Evolutionary conservation across 2,888 invertebrate species (phyloP).

Genomic region (Drosophila mayaguana): DNA sequence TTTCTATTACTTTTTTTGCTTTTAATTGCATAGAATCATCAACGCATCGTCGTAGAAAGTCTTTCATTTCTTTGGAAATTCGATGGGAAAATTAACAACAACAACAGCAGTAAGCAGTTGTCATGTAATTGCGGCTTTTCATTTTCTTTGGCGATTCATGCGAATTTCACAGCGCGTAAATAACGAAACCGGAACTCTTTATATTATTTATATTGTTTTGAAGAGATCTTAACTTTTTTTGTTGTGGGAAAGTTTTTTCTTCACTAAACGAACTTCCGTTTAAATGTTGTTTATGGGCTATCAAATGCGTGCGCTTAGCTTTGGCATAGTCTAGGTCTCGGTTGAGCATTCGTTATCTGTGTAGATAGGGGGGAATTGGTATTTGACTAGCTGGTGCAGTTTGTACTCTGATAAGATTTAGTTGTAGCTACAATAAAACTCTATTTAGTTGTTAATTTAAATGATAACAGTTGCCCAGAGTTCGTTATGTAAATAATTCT

Average conservation of each 20-base stretch:
- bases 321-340: not conserved
- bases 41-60: conserved; percentile 57
- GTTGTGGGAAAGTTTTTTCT: conserved; percentile 50
- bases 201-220: conserved; percentile 9
- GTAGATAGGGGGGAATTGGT: not conserved
- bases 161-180: conserved; percentile 36
- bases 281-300: conserved; percentile 37
- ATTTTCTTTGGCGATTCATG: conserved; percentile 27
- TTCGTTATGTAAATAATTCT: not conserved
- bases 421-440: not conserved
- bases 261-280: conserved; percentile 16
- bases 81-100: conserved; percentile 42
- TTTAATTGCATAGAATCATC: conserved; percentile 56
- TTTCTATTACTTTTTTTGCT: conserved; percentile 16
- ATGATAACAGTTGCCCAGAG: not conserved
- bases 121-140: conserved; percentile 53
- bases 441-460: not conserved
- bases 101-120: conserved; percentile 26
- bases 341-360: conserved; percentile 13
- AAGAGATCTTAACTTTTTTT: conserved; percentile 12
- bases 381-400: conserved; percentile 21
- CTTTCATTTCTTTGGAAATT: conserved; percentile 66
- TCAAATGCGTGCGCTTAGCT: conserved; percentile 24
- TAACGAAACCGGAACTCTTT: conserved; percentile 47
- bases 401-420: conserved; percentile 20